Percentiles rank a stretch among this genome's conserved stretches.
Conservation (phyloP, 2,113 vertebrate species). For the Gymnogyps californianus region DNA sequence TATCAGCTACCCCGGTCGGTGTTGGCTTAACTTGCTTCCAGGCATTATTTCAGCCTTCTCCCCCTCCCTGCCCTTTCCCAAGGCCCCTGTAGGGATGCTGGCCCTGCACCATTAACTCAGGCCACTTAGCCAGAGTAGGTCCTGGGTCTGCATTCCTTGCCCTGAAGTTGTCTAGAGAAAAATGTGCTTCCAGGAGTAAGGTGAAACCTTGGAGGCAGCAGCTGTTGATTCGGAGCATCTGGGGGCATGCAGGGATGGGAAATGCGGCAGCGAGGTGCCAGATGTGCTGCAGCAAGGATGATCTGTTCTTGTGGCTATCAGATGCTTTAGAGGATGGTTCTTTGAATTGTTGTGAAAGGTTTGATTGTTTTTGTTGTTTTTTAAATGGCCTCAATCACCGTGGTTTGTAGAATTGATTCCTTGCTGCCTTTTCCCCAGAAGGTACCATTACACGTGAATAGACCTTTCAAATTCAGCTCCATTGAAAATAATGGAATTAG, state of each 20-base stretch:
- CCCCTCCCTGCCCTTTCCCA: neutral
- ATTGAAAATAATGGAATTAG: conserved; percentile 55
- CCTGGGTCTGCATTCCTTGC: neutral
- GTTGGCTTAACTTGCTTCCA: neutral
- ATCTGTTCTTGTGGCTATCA: neutral
- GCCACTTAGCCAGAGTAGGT: neutral
- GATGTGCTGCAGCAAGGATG: neutral
- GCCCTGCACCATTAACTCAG: neutral
- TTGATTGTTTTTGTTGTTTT: conserved; percentile 29
- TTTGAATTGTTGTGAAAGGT: neutral
- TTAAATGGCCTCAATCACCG: conserved; percentile 25
- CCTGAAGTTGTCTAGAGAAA: neutral
- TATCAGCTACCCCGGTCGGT: neutral
- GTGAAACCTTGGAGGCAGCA: neutral
- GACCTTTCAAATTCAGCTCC: conserved; percentile 55
- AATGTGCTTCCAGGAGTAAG: neutral
- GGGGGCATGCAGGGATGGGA: neutral
- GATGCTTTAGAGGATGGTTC: neutral
- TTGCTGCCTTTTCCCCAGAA: conserved; percentile 31
- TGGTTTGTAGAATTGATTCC: conserved; percentile 43
- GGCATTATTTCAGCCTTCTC: neutral
- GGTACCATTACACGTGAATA: conserved; percentile 60
- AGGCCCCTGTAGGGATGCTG: neutral
- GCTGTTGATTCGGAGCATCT: neutral
- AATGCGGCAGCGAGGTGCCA: neutral